Evolutionary conservation across 2,888 invertebrate species (phyloP).

Genomic region (Hemistola chrysoprasaria): DNA sequence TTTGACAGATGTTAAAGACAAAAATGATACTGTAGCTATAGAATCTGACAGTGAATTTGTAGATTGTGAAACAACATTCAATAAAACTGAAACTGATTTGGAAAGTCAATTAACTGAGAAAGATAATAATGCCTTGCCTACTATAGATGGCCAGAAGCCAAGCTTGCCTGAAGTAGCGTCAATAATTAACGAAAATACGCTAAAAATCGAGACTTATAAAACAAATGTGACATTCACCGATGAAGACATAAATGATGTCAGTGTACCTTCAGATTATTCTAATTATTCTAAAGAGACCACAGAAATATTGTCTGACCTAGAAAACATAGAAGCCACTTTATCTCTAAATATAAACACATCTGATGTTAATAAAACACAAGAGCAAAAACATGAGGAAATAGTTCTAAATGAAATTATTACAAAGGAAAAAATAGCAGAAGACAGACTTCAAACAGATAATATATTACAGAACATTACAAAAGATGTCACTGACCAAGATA

Average conservation of each 20-base stretch:
- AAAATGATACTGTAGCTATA: constrained; percentile 27
- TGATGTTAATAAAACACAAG: not conserved
- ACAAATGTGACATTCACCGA: constrained; percentile 3
- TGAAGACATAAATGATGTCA: constrained; percentile 6
- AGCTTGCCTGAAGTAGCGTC: not conserved
- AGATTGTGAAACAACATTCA: constrained; percentile 71
- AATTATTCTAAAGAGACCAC: constrained; percentile 13
- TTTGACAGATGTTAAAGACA: constrained; percentile 33
- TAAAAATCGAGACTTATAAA: not conserved
- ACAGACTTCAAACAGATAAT: too few relatives aligned
- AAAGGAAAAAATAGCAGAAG: too few relatives aligned
- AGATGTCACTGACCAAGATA: too few relatives aligned
- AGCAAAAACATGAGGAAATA: too few relatives aligned
- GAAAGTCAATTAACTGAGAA: constrained; percentile 4
- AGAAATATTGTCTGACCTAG: constrained; percentile 10
- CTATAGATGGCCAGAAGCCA: not conserved
- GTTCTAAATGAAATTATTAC: too few relatives aligned
- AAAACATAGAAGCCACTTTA: constrained; percentile 1
- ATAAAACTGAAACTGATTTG: constrained; percentile 44
- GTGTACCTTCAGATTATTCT: constrained; percentile 2
- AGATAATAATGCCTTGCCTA: not conserved
- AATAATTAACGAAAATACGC: not conserved
- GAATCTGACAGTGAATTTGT: constrained; percentile 72
- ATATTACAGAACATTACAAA: too few relatives aligned
- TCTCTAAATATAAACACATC: not conserved